These are phyloP conservation scores for Apogon hyalosoma DNA, from an alignment of 2,797 vertebrate genomes.

Conservation along the genomic window DNA sequence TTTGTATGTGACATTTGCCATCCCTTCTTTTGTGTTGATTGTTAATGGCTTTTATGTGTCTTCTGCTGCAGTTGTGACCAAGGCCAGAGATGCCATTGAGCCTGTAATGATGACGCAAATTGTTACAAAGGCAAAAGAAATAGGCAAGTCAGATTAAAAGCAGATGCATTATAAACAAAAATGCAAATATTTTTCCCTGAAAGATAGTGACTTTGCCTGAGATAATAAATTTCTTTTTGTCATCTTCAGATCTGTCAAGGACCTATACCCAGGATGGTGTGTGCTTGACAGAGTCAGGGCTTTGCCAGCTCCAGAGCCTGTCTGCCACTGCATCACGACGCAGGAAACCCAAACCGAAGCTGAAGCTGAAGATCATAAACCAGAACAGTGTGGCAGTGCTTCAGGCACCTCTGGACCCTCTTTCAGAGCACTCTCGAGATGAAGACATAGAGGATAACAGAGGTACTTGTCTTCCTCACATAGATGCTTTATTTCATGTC, in stretches of 20 bases:
- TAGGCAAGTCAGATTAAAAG: slow-evolving; percentile 83
- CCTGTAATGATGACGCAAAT: slow-evolving; percentile 90
- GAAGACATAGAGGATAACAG: slow-evolving; percentile 94
- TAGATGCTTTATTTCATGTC: slow-evolving; percentile 27
- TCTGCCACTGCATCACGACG: slow-evolving; percentile 91
- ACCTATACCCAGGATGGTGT: slow-evolving; percentile 99
- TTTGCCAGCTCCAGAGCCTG: slow-evolving; percentile 97
- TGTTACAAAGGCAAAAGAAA: slow-evolving; percentile 92
- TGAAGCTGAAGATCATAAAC: slow-evolving; percentile 98
- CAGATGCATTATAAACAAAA: neutral
- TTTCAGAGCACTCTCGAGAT: slow-evolving; percentile 92
- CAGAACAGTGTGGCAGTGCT: slow-evolving; percentile 99
- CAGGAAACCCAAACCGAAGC: slow-evolving; percentile 95
- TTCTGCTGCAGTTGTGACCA: slow-evolving; percentile 76
- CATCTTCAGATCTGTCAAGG: slow-evolving; percentile 89
- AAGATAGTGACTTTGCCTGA: neutral
- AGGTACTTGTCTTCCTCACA: slow-evolving; percentile 80
- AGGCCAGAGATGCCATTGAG: slow-evolving; percentile 90
- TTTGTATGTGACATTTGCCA: slow-evolving; percentile 8
- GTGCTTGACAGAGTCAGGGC: slow-evolving; percentile 96
- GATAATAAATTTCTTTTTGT: neutral
- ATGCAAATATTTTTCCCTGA: neutral
- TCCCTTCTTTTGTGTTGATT: slow-evolving; percentile 25
- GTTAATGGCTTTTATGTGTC: slow-evolving; percentile 51
- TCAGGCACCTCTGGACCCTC: slow-evolving; percentile 92